Conservation (phyloP, 1,140 invertebrate species). For the Penaeus indicus region DNA sequence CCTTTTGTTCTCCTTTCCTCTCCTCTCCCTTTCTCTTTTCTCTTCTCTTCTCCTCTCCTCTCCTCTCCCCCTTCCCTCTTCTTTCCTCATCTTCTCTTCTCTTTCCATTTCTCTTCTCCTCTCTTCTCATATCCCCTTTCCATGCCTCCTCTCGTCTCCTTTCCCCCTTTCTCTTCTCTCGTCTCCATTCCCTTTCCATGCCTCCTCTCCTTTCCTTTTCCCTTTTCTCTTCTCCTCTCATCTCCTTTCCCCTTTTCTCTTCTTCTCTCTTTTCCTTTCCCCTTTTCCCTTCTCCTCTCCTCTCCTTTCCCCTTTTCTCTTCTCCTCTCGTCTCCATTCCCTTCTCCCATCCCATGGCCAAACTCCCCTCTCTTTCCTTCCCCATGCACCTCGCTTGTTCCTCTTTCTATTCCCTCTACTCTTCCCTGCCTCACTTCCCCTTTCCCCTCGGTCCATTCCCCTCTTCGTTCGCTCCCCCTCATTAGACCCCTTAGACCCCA, state of each 20-base stretch:
- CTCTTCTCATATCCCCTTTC: no score
- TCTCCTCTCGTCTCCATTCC: not conserved
- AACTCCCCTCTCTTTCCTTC: constrained; percentile 20
- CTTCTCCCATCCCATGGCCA: no score
- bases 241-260: no score
- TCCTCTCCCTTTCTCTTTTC: not conserved
- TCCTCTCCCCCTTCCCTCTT: not conserved
- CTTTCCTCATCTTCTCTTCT: not conserved
- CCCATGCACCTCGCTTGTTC: not conserved
- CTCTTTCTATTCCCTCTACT: constrained; percentile 7
- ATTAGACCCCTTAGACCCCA: no score
- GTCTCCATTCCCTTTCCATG: not conserved
- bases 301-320: not conserved
- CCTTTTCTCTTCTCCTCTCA: not conserved
- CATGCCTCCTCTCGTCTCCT: not conserved
- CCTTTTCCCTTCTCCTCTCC: not conserved
- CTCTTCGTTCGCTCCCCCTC: constrained; percentile 14
- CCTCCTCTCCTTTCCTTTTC: not conserved
- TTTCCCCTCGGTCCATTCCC: not conserved
- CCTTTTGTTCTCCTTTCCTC: not conserved
- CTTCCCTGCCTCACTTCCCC: not conserved
- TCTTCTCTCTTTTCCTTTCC: not conserved
- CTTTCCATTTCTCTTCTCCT: not conserved
- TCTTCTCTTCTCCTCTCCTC: not conserved
- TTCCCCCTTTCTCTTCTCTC: no score